Conservation (phyloP, 2,797 vertebrate species). For the Semotilus atromaculatus region DNA sequence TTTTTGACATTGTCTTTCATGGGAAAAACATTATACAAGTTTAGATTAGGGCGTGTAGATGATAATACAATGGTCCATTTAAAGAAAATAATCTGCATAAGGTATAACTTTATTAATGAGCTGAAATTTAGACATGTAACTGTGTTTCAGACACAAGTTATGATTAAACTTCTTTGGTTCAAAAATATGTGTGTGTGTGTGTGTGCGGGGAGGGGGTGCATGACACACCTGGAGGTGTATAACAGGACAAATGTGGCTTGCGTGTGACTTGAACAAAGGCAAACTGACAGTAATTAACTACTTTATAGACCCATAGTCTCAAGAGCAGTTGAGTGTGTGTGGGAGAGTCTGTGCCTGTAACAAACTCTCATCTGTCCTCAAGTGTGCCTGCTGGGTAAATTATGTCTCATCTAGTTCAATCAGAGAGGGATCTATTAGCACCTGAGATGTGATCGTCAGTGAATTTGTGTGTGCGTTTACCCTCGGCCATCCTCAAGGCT, state of each 20-base stretch:
- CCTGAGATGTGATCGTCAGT: neutral
- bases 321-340: constrained; percentile 21
- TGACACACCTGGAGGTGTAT: constrained; percentile 3
- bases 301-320: constrained; percentile 22
- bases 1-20: neutral
- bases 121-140: neutral
- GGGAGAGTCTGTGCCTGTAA: constrained; percentile 23
- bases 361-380: constrained; percentile 22
- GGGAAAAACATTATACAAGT: neutral
- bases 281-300: constrained; percentile 38
- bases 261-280: constrained; percentile 13
- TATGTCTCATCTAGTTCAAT: constrained; percentile 31
- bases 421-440: constrained; percentile 16
- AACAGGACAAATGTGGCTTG: constrained; percentile 9
- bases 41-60: neutral
- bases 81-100: neutral
- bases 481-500: constrained; percentile 93
- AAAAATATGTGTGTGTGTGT: neutral
- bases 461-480: constrained; percentile 68
- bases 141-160: neutral
- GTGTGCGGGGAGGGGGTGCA: neutral
- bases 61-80: neutral
- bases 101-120: neutral
- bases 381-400: constrained; percentile 24
- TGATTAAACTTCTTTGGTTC: neutral